Base-by-base conservation (phyloP, 1,140 invertebrate species). In the Ridgeia piscesae region DNA sequence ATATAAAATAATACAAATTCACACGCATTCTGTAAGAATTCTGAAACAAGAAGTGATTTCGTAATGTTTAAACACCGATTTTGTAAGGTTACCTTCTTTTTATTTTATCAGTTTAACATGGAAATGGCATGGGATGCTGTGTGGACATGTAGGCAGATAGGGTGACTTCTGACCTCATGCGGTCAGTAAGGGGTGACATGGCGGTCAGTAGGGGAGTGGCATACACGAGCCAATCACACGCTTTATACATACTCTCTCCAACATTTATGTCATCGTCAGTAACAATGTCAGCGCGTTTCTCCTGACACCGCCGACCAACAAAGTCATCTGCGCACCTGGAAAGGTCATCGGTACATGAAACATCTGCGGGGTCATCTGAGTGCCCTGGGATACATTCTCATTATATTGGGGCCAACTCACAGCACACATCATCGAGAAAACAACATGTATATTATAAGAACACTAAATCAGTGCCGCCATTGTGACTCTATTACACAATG, bases 211-310 rank as follows among this genome's bases (percentile, higher is more conserved):
- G 58, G 27, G 58, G 27, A 31, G 2, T n/a, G n/a, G 58, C 17
- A 77, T 77, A 77, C 17, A 77, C 58, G 58, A 77, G 0, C 27
- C 6, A 77, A 31, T 77, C 58, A 77, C 58, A 77, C 58, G 11
- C 58, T 21, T 17, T 31, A 77, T 77, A 77, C 58, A 77, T 77
- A 77, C 58, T 77, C 58, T 77, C 58, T 77, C 58, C 58, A 77
- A 77, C 58, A 77, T 77, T 77, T 77, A 77, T 77, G 58, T 77
- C 58, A 77, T 77, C 58, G 58, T 77, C 58, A 77, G 58, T 77
- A 77, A 77, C 58, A 31, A 77, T 77, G 58, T 77, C 58, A 77
- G 58, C 58, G 0, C 58, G 58, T 77, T 77, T 77, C 58, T 77
- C 58, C 58, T 77, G 58, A 77, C 58, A 77, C 58, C 58, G 58